Conservation (phyloP, 1,140 invertebrate genomes). For the Trypoxylus dichotomus region DNA sequence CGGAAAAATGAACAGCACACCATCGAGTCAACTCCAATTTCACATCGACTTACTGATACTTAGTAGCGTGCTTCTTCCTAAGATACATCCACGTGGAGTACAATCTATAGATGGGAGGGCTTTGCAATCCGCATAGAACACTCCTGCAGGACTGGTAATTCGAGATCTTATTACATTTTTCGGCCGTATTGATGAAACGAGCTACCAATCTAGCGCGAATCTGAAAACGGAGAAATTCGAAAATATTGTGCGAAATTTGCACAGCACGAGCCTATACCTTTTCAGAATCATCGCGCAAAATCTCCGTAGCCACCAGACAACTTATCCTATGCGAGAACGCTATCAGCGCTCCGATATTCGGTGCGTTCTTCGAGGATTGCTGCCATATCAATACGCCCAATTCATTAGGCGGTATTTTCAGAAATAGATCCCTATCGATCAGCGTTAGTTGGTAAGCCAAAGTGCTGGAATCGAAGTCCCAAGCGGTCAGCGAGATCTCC, state of each 20-base stretch:
- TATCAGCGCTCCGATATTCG: conserved; percentile 57
- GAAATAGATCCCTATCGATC: conserved; percentile 59
- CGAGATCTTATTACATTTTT: conserved; percentile 56
- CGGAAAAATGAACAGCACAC: neutral
- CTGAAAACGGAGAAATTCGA: conserved; percentile 42
- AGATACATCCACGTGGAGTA: conserved; percentile 57
- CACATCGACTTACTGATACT: conserved; percentile 52
- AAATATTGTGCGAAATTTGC: neutral
- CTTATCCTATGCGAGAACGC: conserved; percentile 59
- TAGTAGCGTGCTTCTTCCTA: conserved; percentile 56
- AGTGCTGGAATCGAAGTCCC: conserved; percentile 59
- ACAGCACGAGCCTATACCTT: conserved; percentile 41
- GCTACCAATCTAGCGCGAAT: conserved; percentile 57
- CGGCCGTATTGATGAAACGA: conserved; percentile 58
- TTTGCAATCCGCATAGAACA: conserved; percentile 59
- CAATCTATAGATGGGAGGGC: conserved; percentile 57
- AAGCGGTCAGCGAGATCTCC: conserved; percentile 53
- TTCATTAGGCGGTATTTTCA: conserved; percentile 54
- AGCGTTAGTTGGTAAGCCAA: conserved; percentile 58
- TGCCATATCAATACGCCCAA: conserved; percentile 54
- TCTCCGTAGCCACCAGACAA: conserved; percentile 56
- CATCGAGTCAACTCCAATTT: conserved; percentile 16
- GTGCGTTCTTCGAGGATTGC: conserved; percentile 55
- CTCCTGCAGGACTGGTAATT: conserved; percentile 61
- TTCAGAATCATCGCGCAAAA: conserved; percentile 51